A percentile compares a stretch with the other conserved stretches of the same genome.
Conservation (phyloP, 2,113 vertebrate species). For the Heptranchias perlo region DNA sequence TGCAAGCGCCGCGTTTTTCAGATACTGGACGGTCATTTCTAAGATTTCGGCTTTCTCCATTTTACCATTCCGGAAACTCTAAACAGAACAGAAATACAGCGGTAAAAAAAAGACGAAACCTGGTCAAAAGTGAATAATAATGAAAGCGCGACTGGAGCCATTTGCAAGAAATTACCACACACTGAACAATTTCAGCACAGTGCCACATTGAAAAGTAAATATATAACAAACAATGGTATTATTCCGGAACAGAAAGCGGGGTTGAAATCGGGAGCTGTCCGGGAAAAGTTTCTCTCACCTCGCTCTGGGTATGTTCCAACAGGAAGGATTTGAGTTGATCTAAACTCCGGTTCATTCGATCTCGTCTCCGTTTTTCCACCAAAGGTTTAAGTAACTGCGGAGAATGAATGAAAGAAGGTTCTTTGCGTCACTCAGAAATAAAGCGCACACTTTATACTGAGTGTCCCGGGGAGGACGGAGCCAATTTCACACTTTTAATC, state of each 20-base stretch:
- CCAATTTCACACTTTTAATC: too few species aligned
- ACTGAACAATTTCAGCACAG: too few species aligned
- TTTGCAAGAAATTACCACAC: too few species aligned
- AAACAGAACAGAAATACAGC: neutral
- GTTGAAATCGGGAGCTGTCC: neutral
- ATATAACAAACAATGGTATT: too few species aligned
- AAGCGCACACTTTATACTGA: neutral
- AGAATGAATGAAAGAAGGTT: neutral
- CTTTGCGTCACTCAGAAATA: neutral
- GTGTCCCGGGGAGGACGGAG: neutral
- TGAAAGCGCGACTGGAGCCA: neutral
- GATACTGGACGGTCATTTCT: conserved; percentile 19
- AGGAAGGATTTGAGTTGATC: conserved; percentile 52
- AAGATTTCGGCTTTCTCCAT: conserved; percentile 21
- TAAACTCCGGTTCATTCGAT: conserved; percentile 56
- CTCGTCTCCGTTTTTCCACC: conserved; percentile 57
- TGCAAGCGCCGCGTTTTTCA: neutral
- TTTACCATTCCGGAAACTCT: conserved; percentile 28
- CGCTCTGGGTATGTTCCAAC: conserved; percentile 50
- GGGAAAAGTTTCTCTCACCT: conserved; percentile 45
- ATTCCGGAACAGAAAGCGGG: too few species aligned
- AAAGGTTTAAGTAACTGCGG: conserved; percentile 54
- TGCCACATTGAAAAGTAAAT: neutral
- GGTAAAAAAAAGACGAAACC: neutral
- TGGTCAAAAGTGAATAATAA: neutral